Evolutionary conservation across 2,797 vertebrate species (phyloP), one percentile per base, ranked within the genome.

Genomic region (Aplochiton taeniatus): DNA sequence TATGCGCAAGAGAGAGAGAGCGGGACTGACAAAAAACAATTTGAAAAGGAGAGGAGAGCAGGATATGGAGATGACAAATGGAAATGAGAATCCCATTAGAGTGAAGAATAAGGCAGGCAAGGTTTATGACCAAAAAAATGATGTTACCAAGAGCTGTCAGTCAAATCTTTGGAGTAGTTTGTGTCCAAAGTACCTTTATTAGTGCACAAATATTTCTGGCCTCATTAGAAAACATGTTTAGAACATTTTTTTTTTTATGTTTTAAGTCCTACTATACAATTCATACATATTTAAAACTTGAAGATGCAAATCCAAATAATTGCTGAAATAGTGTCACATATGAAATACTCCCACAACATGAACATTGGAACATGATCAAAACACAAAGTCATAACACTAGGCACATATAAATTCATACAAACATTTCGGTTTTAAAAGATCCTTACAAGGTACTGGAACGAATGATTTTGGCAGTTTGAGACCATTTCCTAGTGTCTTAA

Each of bases 1-100:
- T 59, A 11, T 11, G 14, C 67, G 81, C 74, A 72, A 56, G 8
- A 43, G 59, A 55, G 42, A 59, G 60, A 51, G 50, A 20, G 18
- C 18, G 47, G 61, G 56, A 47, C 51, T 16, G 44, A 18, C 50
- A 31, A 12, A 3, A 16, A 9, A 2, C 9, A 11, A 12, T 42
- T 17, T 12, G 56, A 31, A 10, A 16, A 11, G 11, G 42, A 41
- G 16, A 42, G 31, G 17, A 4, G 31, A 46, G 18, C 4, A 12
- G 1, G 4, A 53, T 43, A 11, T 11, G 6, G 41, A 20, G 46
- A 51, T 14, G 53, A 8, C 11, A 16, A 50, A 6, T 6, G 56
- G 31, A 9, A 20, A 41, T n/a, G n/a, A 44, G 41, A 44, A 31
- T 31, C 31, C 6, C 6, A 31, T 31, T 31, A 31, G 31, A 31